These are phyloP conservation scores for Macropodus opercularis DNA, from an alignment of 2,797 vertebrate species.

Conservation along the genomic window DNA sequence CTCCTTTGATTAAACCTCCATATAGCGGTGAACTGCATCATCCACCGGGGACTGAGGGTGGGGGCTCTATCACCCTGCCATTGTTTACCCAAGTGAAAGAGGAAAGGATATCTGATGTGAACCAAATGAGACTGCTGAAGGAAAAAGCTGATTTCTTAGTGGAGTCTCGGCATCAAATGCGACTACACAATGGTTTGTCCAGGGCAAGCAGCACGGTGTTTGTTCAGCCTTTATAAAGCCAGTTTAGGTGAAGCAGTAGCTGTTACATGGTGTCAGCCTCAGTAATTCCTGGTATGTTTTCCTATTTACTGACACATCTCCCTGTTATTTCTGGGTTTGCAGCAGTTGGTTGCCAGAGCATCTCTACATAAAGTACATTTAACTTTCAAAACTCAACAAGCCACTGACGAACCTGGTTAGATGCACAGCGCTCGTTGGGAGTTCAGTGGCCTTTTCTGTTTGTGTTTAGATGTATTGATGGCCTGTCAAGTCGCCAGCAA, in stretches of 20 bases:
- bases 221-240: constrained; percentile 64
- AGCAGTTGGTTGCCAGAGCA: constrained; percentile 22
- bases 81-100: constrained; percentile 77
- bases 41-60: constrained; percentile 65
- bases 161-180: constrained; percentile 58
- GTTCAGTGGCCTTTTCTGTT: constrained; percentile 47
- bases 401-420: too few species aligned
- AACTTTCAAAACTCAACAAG: too few species aligned
- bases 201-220: constrained; percentile 57
- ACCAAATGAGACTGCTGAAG: constrained; percentile 69
- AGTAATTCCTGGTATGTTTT: constrained; percentile 30
- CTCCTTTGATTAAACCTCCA: constrained; percentile 80
- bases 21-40: constrained; percentile 67
- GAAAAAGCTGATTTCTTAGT: constrained; percentile 58
- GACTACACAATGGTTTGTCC: constrained; percentile 49
- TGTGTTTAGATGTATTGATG: constrained; percentile 61
- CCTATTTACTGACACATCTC: constrained; percentile 28
- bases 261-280: constrained; percentile 52
- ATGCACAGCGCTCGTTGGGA: constrained; percentile 40
- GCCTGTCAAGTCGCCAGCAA: constrained; percentile 57
- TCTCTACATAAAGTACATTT: too few species aligned
- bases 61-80: constrained; percentile 61
- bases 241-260: constrained; percentile 51
- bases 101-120: constrained; percentile 75
- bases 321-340: constrained; percentile 17